phyloP scores from a whole-genome alignment of 2,888 invertebrate species.

The Hirtodrosophila alboralis region DNA sequence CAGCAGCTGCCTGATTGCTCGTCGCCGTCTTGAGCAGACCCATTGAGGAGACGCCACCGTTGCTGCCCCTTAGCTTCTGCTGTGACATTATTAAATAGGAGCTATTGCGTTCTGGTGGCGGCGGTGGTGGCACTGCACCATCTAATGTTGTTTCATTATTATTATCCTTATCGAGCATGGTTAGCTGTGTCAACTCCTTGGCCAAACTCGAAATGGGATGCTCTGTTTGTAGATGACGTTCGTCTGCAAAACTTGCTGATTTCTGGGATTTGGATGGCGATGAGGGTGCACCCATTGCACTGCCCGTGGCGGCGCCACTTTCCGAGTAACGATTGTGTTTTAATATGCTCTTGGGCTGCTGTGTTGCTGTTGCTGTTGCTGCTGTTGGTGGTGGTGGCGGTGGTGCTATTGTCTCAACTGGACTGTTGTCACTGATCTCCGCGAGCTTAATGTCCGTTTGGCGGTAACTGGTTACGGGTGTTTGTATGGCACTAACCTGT shows the following conservation, averaged over 20 bases:
- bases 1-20: constrained; percentile 72
- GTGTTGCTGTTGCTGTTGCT: constrained; percentile 24
- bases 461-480: constrained; percentile 84
- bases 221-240: constrained; percentile 80
- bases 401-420: constrained; percentile 44
- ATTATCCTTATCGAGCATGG: constrained; percentile 72
- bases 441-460: constrained; percentile 83
- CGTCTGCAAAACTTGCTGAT: constrained; percentile 83
- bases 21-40: constrained; percentile 80
- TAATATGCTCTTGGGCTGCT: constrained; percentile 84
- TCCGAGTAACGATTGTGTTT: constrained; percentile 83
- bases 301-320: constrained; percentile 54
- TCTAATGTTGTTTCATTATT: constrained; percentile 58
- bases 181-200: constrained; percentile 80
- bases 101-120: constrained; percentile 94
- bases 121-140: constrained; percentile 85
- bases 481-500: constrained; percentile 83
- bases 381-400: constrained; percentile 15
- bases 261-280: constrained; percentile 84
- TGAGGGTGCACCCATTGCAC: constrained; percentile 77
- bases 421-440: constrained; percentile 55
- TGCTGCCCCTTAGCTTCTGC: constrained; percentile 74
- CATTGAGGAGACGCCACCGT: constrained; percentile 61
- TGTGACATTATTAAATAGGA: constrained; percentile 94
- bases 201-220: constrained; percentile 79